phyloP scores from a whole-genome alignment of 2,113 vertebrate genomes.

The Sinocyclocheilus anophthalmus region DNA sequence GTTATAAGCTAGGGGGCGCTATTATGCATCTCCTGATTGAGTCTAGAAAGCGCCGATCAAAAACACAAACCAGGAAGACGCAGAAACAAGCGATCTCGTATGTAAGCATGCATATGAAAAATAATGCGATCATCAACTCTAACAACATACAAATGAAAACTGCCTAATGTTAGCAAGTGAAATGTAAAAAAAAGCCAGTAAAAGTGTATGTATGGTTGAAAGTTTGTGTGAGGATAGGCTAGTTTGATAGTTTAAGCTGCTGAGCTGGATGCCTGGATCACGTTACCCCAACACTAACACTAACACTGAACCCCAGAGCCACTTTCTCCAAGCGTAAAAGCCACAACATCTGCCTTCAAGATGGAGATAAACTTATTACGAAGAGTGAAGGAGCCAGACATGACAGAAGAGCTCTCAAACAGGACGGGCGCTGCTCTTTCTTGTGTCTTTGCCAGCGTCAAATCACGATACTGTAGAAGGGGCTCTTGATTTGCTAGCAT shows the following conservation, averaged over 20 bases:
- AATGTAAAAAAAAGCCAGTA: neutral
- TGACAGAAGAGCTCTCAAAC: conserved; percentile 42
- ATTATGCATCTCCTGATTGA: no score
- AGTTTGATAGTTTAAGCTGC: neutral
- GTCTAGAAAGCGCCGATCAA: no score
- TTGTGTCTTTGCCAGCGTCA: neutral
- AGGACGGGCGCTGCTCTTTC: neutral
- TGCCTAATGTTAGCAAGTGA: no score
- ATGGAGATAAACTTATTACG: conserved; percentile 49
- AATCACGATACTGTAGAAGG: neutral
- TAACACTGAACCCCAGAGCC: conserved; percentile 30
- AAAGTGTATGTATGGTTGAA: neutral
- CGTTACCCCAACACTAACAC: conserved; percentile 27
- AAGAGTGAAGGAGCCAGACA: conserved; percentile 16
- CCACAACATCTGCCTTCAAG: conserved; percentile 63
- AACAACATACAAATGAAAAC: no score
- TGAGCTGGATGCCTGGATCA: conserved; percentile 31
- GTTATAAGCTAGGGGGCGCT: no score
- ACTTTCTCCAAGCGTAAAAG: conserved; percentile 41
- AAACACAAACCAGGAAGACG: no score
- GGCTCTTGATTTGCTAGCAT: neutral
- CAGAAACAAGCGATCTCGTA: no score
- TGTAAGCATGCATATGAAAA: no score
- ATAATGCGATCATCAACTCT: no score
- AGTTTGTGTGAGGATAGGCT: neutral